Conservation (phyloP, 2,113 vertebrate species). For the Tachuris rubrigastra region DNA sequence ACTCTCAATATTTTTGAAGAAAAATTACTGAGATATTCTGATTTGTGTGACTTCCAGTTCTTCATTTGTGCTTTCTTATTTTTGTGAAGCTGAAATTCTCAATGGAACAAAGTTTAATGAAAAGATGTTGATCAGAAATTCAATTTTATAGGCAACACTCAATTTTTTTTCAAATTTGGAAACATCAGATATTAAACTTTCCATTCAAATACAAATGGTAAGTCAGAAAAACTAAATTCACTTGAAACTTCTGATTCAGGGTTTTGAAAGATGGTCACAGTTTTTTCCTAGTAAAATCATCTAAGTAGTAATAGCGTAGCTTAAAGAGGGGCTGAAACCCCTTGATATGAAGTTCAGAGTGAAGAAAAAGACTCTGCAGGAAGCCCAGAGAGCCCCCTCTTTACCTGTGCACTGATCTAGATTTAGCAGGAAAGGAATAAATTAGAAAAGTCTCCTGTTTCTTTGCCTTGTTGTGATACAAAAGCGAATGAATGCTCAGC, state of each 20-base stretch:
- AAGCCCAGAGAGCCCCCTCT: neutral
- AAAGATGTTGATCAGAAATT: neutral
- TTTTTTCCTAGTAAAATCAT: neutral
- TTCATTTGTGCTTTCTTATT: neutral
- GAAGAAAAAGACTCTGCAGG: neutral
- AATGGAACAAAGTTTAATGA: neutral
- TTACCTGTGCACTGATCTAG: neutral
- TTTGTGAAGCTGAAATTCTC: neutral
- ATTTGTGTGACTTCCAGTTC: neutral
- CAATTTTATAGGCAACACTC: neutral
- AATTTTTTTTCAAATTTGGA: neutral
- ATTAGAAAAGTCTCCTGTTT: neutral
- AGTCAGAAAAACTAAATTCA: neutral
- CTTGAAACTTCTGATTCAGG: neutral
- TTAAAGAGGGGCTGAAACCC: neutral
- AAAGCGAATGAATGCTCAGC: constrained; percentile 8
- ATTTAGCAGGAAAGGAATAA: neutral
- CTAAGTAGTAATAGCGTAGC: neutral
- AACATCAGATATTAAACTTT: neutral
- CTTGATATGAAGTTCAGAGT: neutral
- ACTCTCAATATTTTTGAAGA: neutral
- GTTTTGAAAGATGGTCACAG: neutral
- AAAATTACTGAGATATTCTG: neutral
- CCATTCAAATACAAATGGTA: neutral
- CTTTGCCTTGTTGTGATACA: neutral